Conservation (phyloP, 2,888 invertebrate species). For the Tachystola acroxantha region DNA sequence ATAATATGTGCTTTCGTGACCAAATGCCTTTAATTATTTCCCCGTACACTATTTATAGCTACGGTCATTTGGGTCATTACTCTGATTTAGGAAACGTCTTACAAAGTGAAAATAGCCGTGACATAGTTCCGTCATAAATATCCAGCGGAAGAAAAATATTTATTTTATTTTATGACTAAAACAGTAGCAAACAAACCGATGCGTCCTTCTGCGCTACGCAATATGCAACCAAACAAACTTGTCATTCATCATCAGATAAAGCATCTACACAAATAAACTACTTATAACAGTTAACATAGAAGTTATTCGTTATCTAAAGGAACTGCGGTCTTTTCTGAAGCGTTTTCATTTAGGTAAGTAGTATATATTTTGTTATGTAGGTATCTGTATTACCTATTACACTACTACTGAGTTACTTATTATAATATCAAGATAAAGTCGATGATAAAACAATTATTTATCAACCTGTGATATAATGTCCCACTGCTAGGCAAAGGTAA, state of each 20-base stretch:
- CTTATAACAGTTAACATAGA: slow-evolving; percentile 6
- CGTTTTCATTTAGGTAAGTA: background rate
- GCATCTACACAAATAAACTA: slow-evolving; percentile 6
- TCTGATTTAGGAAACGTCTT: too few species aligned
- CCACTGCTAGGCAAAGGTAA: too few species aligned
- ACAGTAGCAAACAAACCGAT: background rate
- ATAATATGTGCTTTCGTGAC: too few species aligned
- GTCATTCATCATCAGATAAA: slow-evolving; percentile 5
- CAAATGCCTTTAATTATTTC: too few species aligned
- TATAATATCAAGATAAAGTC: too few species aligned
- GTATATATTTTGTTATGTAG: background rate
- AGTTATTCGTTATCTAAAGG: background rate
- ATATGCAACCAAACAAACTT: slow-evolving; percentile 1
- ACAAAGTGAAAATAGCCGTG: background rate
- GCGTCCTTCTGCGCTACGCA: background rate
- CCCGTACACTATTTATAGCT: too few species aligned
- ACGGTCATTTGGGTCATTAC: too few species aligned
- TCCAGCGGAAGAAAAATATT: background rate
- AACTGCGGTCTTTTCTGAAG: background rate
- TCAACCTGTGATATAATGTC: too few species aligned
- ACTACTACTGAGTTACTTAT: too few species aligned
- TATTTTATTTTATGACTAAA: background rate
- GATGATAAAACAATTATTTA: too few species aligned
- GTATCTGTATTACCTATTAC: too few species aligned
- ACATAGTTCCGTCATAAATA: background rate